phyloP scores from a whole-genome alignment of 2,113 vertebrate genomes.

The Tachuris rubrigastra region DNA sequence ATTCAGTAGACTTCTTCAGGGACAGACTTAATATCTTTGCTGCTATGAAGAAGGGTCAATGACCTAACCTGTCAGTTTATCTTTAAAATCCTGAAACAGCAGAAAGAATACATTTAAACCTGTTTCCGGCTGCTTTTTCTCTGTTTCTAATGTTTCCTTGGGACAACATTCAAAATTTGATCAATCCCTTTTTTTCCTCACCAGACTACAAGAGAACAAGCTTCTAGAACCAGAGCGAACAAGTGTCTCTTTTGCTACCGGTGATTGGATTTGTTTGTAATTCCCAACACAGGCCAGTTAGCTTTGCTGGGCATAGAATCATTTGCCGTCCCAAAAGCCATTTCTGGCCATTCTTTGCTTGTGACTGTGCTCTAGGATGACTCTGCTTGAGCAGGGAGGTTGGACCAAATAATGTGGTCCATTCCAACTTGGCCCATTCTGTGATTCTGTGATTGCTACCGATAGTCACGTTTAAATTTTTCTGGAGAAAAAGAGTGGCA shows the following conservation, averaged over 20 bases:
- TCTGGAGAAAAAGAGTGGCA: neutral
- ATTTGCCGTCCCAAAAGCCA: neutral
- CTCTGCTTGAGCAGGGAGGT: neutral
- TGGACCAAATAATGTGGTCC: neutral
- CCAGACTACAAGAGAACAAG: neutral
- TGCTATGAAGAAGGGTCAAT: neutral
- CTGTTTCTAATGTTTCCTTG: neutral
- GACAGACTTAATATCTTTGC: neutral
- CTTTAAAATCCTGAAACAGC: neutral
- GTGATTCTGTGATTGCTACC: neutral
- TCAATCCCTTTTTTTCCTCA: neutral
- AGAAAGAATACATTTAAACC: neutral
- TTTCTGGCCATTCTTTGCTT: neutral
- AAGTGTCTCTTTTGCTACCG: neutral
- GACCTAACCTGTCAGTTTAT: neutral
- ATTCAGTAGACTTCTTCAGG: neutral
- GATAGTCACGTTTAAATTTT: neutral
- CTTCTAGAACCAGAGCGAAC: neutral
- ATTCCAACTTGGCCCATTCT: neutral
- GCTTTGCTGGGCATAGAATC: neutral
- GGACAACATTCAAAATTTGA: neutral
- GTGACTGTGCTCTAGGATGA: neutral
- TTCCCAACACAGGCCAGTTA: fast-evolving
- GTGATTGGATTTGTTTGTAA: neutral
- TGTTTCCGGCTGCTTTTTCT: neutral